Base-by-base conservation (phyloP, 2,113 vertebrate species). In the Noturus placidus region DNA sequence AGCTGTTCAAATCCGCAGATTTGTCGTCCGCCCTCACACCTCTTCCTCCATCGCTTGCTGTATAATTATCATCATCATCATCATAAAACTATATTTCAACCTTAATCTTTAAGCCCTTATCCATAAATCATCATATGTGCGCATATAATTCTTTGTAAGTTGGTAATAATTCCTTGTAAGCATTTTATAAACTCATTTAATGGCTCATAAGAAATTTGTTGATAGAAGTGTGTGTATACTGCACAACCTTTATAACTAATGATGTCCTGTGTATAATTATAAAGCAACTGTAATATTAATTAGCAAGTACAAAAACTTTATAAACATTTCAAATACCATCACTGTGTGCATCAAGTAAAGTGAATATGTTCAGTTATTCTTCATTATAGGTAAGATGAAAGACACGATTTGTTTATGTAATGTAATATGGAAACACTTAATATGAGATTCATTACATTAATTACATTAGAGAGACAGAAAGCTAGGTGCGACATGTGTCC, bases 1-100 rank as follows among this genome's bases (percentile, higher is more conserved):
- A 72, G 35, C 52, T 82, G 61, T 82, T 82, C 30, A 82, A 87
- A 80, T 72, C 78, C 4, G 19, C 11, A 30, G 17, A 57, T 70
- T 80, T 52, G 61, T 30, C 6, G 0, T 17, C 35, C 6, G 50
- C 46, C 27, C 72, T 25, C 27, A 54, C n/a, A 57, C 19, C 46
- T 69, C 84, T 59, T 42, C 11, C 22, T 74, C 54, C 11, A 17
- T 63, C 63, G 59, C 78, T 46, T 70, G 38, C 22, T 82, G n/a
- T 20, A 20, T 80, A 13, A 80, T 78, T 35, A 78, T 14, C 14
- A 69, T 33, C 11, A 33, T 69, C 13, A 54, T 17, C 25, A 52
- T 52, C 27, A 54, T 78, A 20, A n/a, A 27, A 78, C 38, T 76
- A 30, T 52, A 52, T n/a, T 78, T 54, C 6, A 52, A 8, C 6